Base-by-base conservation (phyloP, 2,797 vertebrate genomes). In the Diplodus sargus region DNA sequence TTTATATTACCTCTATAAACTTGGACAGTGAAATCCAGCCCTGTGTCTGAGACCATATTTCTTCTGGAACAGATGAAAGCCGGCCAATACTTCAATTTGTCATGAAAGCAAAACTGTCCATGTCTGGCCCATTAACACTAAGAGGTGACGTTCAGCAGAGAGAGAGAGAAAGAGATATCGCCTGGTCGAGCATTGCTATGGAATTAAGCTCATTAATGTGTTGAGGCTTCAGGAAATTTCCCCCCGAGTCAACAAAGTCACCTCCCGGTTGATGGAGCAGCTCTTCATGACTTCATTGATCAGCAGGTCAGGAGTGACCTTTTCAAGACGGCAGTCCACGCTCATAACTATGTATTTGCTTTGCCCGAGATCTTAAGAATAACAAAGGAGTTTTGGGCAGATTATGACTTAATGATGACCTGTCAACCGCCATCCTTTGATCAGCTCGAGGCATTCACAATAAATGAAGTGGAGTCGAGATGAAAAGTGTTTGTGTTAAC, bases 191-290 rank as follows among this genome's bases (percentile, higher is more conserved):
- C 60, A 79, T 81, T 81, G 73, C 74, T 66, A 86, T 87, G 80
- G 87, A 91, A 91, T 91, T 88, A 88, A 86, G 75, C 80, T 88
- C 77, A 85, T 89, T 91, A 90, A 87, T 83, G 79, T 83, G 58
- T 79, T 49, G 23, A 65, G 73, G 60, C 78, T 76, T 57, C 25
- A 70, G 74, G 25, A 83, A 81, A 78, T 70, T 82, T 89, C 42
- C 82, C 74, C 85, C 73, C 14, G 87, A 86, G 87, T 56, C 84
- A 54, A 56, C 73, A 86, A 85, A 85, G 84, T 84, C 84, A 85
- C 83, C 86, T 81, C 77, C 52, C 43, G 81, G 48, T 78, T 90
- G 80, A 83, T 79, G 67, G 83, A 90, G 81, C 85, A 61, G 70
- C 81, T 63, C 78, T n/a, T 75, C 76, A 74, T 77, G 69, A 65